Base-by-base conservation (phyloP, 2,113 vertebrate genomes). In the Passer domesticus region DNA sequence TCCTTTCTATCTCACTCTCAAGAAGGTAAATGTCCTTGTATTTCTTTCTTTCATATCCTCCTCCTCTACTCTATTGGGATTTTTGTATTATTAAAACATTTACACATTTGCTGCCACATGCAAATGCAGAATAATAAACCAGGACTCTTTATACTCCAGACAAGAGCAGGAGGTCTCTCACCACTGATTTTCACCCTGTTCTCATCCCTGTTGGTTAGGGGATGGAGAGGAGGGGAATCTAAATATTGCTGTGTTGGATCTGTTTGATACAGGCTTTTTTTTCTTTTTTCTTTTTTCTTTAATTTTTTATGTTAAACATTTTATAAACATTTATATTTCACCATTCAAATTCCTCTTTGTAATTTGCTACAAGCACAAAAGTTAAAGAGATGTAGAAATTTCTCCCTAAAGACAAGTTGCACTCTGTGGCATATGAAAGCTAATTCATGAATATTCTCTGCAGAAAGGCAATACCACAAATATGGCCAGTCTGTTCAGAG, bases 51-150 rank as follows among this genome's bases (percentile, higher is more conserved):
- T 95, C 92, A 92, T 80, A 92, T 89, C 89, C 86, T 95, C 90
- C 72, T 86, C 62, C 83, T 93, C 41, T 67, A 70, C 70, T 81
- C 85, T 96, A 89, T 78, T 90, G 95, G 95, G 96, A 97, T 95
- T 97, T 95, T 97, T 86, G 63, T 92, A 93, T 96, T 92, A 89
- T 87, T 95, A 95, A 96, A 97, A 92, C 49, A 62, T 95, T 95
- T 88, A 49, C 46, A 82, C 92, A 93, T 96, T 95, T 97, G 96
- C 96, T 95, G 95, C 90, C 90, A 94, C 86, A 63, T 90, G 93
- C 91, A 96, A 78, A 91, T 85, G 64, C 79, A 83, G 91, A 96
- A 87, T 76, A 93, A 95, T 89, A 94, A 93, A 89, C 82, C 86
- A 82, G 92, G 87, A 92, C 79, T 79, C 68, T 60, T 68, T 80